These are phyloP conservation scores for Colius striatus DNA, from an alignment of 2,113 vertebrate genomes.

Conservation along the genomic window DNA sequence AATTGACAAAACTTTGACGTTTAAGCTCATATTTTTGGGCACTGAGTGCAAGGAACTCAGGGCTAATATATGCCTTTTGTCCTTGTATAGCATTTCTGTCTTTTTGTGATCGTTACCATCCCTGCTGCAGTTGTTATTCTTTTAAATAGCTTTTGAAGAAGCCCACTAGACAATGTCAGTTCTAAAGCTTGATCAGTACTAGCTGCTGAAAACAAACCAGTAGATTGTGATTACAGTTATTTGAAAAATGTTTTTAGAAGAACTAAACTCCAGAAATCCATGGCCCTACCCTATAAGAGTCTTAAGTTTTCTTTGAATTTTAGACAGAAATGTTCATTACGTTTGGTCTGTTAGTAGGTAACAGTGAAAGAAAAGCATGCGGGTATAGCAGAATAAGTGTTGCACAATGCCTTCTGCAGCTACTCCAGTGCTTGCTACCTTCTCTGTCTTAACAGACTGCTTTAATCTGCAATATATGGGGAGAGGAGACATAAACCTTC, in stretches of 20 bases:
- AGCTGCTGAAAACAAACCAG: not conserved
- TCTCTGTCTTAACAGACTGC: not conserved
- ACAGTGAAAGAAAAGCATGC: not conserved
- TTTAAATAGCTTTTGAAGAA: not conserved
- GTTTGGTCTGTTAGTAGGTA: not conserved
- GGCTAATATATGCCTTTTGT: not conserved
- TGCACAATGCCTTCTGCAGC: not conserved
- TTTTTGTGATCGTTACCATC: not conserved
- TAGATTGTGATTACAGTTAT: not conserved
- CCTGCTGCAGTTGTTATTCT: not conserved
- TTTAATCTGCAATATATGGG: not conserved
- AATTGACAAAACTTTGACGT: constrained; percentile 10
- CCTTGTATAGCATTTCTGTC: not conserved
- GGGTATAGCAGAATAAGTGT: not conserved
- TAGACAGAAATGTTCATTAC: not conserved
- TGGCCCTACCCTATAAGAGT: not conserved
- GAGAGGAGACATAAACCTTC: not conserved
- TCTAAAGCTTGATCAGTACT: not conserved
- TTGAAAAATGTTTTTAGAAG: not conserved
- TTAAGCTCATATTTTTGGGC: not conserved
- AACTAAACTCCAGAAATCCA: not conserved
- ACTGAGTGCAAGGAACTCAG: not conserved
- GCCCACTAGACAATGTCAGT: not conserved
- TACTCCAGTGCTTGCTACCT: not conserved
- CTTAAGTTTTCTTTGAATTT: not conserved